phyloP scores from a whole-genome alignment of 2,113 vertebrate genomes.

The Bungarus multicinctus region DNA sequence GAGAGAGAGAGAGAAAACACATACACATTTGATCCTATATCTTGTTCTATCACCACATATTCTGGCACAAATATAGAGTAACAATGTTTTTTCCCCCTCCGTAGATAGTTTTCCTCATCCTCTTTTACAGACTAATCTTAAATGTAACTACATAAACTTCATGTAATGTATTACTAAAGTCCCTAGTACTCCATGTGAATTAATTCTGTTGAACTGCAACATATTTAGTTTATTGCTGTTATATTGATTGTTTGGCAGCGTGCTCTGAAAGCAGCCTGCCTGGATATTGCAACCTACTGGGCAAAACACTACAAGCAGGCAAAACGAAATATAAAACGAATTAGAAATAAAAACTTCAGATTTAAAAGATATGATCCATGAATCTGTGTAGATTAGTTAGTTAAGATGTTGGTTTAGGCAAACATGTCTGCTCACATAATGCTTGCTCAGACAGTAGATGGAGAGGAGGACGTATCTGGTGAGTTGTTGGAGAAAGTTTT shows the following conservation, averaged over 20 bases:
- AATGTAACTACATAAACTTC: constrained; percentile 20
- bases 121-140: constrained; percentile 20
- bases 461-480: neutral
- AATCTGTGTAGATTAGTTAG: neutral
- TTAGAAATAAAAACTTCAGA: constrained; percentile 23
- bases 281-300: neutral
- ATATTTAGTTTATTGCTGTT: constrained; percentile 12
- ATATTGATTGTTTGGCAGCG: constrained; percentile 10
- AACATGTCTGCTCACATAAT: too few species aligned
- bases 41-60: too few species aligned
- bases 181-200: constrained; percentile 12
- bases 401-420: neutral
- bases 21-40: too few species aligned
- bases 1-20: too few species aligned
- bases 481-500: neutral
- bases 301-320: neutral
- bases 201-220: constrained; percentile 8
- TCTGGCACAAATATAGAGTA: neutral
- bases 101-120: neutral
- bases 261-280: neutral
- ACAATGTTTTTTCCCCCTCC: neutral
- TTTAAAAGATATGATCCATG: constrained; percentile 11
- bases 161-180: constrained; percentile 14
- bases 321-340: constrained; percentile 22
- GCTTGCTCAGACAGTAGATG: neutral